Conservation (phyloP, 2,113 vertebrate genomes). For the Brachirus orientalis region DNA sequence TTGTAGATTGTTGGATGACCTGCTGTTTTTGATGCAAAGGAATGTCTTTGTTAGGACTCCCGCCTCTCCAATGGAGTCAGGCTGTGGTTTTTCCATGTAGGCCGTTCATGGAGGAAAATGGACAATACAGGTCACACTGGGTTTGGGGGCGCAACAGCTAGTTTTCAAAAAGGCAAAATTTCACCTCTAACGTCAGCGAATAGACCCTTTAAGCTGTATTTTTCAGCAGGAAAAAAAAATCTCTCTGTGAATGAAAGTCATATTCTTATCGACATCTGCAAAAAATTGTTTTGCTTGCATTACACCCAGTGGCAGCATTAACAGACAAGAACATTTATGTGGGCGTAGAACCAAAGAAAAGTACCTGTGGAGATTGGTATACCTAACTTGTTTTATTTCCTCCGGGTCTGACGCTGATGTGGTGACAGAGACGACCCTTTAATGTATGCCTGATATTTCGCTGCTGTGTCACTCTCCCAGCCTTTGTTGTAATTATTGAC, state of each 20-base stretch:
- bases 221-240: slow-evolving; percentile 50
- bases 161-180: slow-evolving; percentile 42
- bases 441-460: slow-evolving; percentile 44
- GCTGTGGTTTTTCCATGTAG: no score
- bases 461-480: slow-evolving; percentile 36
- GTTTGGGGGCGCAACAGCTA: no score
- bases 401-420: slow-evolving; percentile 4
- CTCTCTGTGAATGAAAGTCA: slow-evolving; percentile 42
- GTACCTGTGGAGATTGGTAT: background rate
- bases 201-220: slow-evolving; percentile 25
- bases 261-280: background rate
- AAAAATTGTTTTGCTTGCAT: slow-evolving; percentile 22
- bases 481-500: slow-evolving; percentile 71
- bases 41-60: no score
- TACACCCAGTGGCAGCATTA: slow-evolving; percentile 10
- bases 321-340: background rate
- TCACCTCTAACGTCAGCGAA: slow-evolving; percentile 37
- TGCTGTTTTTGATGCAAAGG: no score
- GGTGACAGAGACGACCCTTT: slow-evolving; percentile 13
- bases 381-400: background rate
- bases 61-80: no score
- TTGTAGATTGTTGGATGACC: no score
- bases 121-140: no score
- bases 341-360: slow-evolving; percentile 14
- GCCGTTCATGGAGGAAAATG: no score